Percentiles rank a stretch among this genome's conserved stretches.
Conservation (phyloP, 2,888 invertebrate genomes). For the Macrosiphum euphorbiae region DNA sequence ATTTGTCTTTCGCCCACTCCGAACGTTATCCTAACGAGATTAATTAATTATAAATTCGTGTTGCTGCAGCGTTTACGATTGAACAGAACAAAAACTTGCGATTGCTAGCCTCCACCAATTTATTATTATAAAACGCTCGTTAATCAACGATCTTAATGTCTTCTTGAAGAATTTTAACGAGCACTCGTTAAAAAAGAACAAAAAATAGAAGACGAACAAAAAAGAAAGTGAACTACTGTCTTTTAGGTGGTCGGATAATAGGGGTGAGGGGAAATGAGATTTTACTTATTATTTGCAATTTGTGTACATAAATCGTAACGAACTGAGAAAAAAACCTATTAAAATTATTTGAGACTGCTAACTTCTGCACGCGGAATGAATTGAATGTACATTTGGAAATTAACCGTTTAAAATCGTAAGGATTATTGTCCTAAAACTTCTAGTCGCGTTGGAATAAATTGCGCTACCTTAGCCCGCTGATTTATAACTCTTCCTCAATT, state of each 20-base stretch:
- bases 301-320: conserved; percentile 42
- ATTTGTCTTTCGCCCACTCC: conserved; percentile 10
- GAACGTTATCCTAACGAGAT: conserved; percentile 45
- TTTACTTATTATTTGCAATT: conserved; percentile 48
- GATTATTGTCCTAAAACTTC: conserved; percentile 41
- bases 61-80: conserved; percentile 39
- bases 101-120: conserved; percentile 48
- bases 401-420: conserved; percentile 1
- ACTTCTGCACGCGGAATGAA: neutral
- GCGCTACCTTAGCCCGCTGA: neutral
- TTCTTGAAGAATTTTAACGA: conserved; percentile 64
- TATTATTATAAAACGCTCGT: conserved; percentile 63
- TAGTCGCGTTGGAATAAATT: conserved; percentile 13
- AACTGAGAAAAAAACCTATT: conserved; percentile 24
- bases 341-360: conserved; percentile 9
- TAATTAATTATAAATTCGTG: conserved; percentile 63
- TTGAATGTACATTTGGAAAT: conserved; percentile 42
- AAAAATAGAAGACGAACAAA: conserved; percentile 17
- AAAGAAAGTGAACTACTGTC: conserved; percentile 55
- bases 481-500: conserved; percentile 40
- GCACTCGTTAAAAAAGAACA: conserved; percentile 53
- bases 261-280: conserved; percentile 24
- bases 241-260: conserved; percentile 14
- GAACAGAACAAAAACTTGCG: conserved; percentile 55
- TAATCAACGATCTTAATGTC: conserved; percentile 64